Evolutionary conservation across 2,888 invertebrate genomes (phyloP), one percentile per base, ranked within the genome.

Genomic region (Lysandra bellargus): DNA sequence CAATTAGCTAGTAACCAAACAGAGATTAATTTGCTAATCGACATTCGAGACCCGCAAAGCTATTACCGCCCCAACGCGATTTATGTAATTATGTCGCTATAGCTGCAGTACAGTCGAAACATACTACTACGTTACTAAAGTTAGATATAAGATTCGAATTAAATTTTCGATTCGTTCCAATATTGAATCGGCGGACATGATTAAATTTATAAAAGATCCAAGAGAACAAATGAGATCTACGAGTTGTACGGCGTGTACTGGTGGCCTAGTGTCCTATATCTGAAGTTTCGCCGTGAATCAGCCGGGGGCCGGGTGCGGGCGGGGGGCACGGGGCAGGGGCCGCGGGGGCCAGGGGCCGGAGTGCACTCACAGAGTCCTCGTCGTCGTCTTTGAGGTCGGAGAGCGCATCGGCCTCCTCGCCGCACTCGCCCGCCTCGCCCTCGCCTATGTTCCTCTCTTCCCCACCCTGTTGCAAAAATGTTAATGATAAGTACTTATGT

Each of bases 321-420:
- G 80, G 82, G 82, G 81, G 79, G 17, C 17, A 83, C 84, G 83
- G 83, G 81, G 81, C 81, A 80, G 83, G 81, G 78, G 81, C 75
- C 12, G 74, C n/a, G 44, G 79, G 81, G 81, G 44, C 77, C 78
- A 78, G 83, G 82, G 82, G 83, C 84, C 85, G 83, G 85, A 88
- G 88, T 88, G 90, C 88, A 89, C 97, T 97, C 88, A 97, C 97
- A 75, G 97, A 96, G 88, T 97, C 96, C 88, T 96, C 96, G 82
- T 94, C 94, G 84, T 96, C 94, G 82, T 95, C 95, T 88, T 94
- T 92, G 83, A 95, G 92, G 86, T 95, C 95, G 86, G 95, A 94
- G 84, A 95, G 91, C 83, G 92, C 85, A 85, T 95, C 95, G 81
- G 87, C 87, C 78, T 86, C 85, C 83, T 90, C 92, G 79, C 88